These are phyloP conservation scores for Cylas formicarius DNA, from an alignment of 1,140 invertebrate species.

Conservation along the genomic window DNA sequence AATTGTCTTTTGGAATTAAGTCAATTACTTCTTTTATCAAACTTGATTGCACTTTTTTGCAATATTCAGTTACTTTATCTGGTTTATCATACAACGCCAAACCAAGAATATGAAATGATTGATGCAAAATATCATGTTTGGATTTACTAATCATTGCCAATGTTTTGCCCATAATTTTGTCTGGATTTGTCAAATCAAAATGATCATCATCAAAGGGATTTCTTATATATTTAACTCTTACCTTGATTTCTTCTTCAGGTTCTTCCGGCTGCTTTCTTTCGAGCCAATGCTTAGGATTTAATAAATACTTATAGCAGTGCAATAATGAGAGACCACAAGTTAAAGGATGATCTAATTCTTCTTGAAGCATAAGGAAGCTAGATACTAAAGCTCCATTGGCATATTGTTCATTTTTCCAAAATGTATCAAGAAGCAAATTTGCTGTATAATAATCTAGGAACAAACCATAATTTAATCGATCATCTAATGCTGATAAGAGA, in stretches of 20 bases:
- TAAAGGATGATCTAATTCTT: constrained; percentile 71
- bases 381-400: constrained; percentile 69
- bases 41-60: constrained; percentile 35
- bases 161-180: constrained; percentile 71
- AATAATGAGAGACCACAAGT: constrained; percentile 63
- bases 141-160: constrained; percentile 54
- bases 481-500: constrained; percentile 65
- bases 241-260: constrained; percentile 63
- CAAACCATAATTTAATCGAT: constrained; percentile 81
- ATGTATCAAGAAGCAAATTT: constrained; percentile 76
- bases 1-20: constrained; percentile 40
- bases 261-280: constrained; percentile 39
- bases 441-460: constrained; percentile 74
- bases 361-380: constrained; percentile 78
- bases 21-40: constrained; percentile 43
- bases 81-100: constrained; percentile 61
- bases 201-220: constrained; percentile 82
- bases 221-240: constrained; percentile 69
- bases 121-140: constrained; percentile 48
- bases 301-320: constrained; percentile 68
- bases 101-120: constrained; percentile 63
- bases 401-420: constrained; percentile 63
- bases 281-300: constrained; percentile 50
- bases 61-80: constrained; percentile 46
- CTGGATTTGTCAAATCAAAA: constrained; percentile 68